A percentile compares a stretch with the other conserved stretches of the same genome.
phyloP scores from a whole-genome alignment of 2,888 invertebrate genomes.

The Folsomia candida region DNA sequence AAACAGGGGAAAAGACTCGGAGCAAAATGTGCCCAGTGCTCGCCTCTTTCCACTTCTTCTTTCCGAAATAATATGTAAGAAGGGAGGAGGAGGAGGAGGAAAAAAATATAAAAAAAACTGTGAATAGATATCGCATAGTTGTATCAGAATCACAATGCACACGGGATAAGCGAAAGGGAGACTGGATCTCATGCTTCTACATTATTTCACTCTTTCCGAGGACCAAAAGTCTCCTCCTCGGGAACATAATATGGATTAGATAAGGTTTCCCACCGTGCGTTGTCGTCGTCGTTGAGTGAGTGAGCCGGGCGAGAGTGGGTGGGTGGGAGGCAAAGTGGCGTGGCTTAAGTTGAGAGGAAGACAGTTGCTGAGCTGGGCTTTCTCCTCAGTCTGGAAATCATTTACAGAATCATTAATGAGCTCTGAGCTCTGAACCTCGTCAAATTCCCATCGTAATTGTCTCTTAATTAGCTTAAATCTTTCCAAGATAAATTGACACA shows the following conservation, averaged over 20 bases:
- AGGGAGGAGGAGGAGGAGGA: too few relatives aligned
- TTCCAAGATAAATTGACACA: slow-evolving; percentile 50
- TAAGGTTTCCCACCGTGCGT: too few relatives aligned
- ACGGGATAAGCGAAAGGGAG: too few relatives aligned
- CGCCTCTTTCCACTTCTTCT: too few relatives aligned
- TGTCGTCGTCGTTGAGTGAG: neutral
- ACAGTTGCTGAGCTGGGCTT: neutral
- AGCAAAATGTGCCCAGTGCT: too few relatives aligned
- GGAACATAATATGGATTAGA: too few relatives aligned
- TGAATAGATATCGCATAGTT: too few relatives aligned
- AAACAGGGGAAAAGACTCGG: too few relatives aligned
- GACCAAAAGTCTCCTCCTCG: too few relatives aligned
- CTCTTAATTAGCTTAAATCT: slow-evolving; percentile 51
- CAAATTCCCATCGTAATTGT: slow-evolving; percentile 51
- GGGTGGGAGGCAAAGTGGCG: neutral
- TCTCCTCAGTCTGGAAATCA: slow-evolving; percentile 40
- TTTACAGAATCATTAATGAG: slow-evolving; percentile 51
- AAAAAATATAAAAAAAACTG: too few relatives aligned
- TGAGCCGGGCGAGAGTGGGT: neutral
- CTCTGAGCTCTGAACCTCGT: slow-evolving; percentile 51
- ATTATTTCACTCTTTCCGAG: neutral
- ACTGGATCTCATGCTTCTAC: neutral
- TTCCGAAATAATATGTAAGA: too few relatives aligned
- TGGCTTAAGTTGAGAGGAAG: neutral
- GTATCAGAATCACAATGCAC: too few relatives aligned